Evolutionary conservation across 2,113 vertebrate species (phyloP).

Genomic region (Rallus limicola): DNA sequence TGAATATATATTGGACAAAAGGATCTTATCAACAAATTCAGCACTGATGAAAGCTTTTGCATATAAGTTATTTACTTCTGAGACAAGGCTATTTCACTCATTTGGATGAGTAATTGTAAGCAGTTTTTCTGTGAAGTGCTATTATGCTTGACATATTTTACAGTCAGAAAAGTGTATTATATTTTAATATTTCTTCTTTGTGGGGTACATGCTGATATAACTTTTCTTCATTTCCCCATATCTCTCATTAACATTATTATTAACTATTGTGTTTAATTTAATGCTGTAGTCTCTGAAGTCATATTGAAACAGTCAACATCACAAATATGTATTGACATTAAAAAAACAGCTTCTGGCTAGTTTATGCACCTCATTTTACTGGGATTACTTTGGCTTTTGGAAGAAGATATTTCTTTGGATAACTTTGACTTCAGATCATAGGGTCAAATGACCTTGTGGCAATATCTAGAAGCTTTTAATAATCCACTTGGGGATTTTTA

Average conservation of each 20-base stretch:
- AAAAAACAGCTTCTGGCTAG: not conserved
- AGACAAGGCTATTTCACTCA: not conserved
- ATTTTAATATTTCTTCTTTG: slow-evolving; percentile 7
- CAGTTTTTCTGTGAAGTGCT: slow-evolving; percentile 1
- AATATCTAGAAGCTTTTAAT: not conserved
- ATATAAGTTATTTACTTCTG: not conserved
- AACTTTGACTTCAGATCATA: not conserved
- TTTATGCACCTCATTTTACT: not conserved
- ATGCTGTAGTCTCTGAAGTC: slow-evolving; percentile 14
- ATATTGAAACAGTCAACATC: not conserved
- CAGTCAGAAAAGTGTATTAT: not conserved
- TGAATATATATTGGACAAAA: slow-evolving; percentile 21
- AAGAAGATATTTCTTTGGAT: not conserved
- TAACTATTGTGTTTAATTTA: slow-evolving; percentile 4
- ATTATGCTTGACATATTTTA: slow-evolving; percentile 23
- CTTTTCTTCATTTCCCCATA: not conserved
- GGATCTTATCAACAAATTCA: not conserved
- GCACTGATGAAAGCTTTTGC: not conserved
- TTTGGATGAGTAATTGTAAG: slow-evolving; percentile 30
- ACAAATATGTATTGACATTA: not conserved
- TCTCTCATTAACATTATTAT: slow-evolving; percentile 18
- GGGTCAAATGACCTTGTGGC: not conserved
- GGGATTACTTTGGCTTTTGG: not conserved
- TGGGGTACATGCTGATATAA: not conserved
- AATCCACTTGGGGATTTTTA: not conserved